phyloP scores from a whole-genome alignment of 2,888 invertebrate species.

The Philhelius pedissequus region DNA sequence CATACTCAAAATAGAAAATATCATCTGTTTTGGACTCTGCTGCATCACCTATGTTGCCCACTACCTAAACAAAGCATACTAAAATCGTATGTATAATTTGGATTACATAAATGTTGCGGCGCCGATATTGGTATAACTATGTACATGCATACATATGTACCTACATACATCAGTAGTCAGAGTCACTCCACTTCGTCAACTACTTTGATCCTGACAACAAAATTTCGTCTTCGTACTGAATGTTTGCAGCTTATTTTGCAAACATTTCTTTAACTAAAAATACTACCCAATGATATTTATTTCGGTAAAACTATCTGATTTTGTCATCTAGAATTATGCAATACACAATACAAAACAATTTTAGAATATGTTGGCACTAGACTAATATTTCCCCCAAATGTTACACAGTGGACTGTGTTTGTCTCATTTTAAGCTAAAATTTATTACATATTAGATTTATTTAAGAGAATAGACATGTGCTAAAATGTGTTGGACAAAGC shows the following conservation, averaged over 20 bases:
- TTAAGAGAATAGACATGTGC: neutral
- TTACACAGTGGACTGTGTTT: constrained; percentile 1
- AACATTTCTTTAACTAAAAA: constrained; percentile 44
- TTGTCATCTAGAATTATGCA: constrained; percentile 54
- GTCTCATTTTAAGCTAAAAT: neutral
- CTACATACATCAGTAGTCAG: constrained; percentile 9
- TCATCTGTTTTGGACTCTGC: no score
- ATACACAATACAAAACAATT: constrained; percentile 26
- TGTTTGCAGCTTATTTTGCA: neutral
- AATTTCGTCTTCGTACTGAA: constrained; percentile 43
- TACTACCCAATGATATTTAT: constrained; percentile 52
- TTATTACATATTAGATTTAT: neutral
- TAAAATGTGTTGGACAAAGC: neutral
- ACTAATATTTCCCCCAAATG: constrained; percentile 24
- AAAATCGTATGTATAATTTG: constrained; percentile 1
- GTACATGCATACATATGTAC: no score
- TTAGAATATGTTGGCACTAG: constrained; percentile 37
- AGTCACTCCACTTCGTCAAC: neutral
- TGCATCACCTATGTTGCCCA: neutral
- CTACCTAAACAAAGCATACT: constrained; percentile 6
- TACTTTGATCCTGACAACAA: constrained; percentile 37
- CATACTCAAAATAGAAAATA: neutral
- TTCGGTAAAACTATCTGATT: constrained; percentile 60
- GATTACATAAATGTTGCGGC: constrained; percentile 20
- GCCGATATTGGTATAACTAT: neutral